These are phyloP conservation scores for Lasius platythorax DNA, from an alignment of 2,888 invertebrate genomes.

Conservation along the genomic window DNA sequence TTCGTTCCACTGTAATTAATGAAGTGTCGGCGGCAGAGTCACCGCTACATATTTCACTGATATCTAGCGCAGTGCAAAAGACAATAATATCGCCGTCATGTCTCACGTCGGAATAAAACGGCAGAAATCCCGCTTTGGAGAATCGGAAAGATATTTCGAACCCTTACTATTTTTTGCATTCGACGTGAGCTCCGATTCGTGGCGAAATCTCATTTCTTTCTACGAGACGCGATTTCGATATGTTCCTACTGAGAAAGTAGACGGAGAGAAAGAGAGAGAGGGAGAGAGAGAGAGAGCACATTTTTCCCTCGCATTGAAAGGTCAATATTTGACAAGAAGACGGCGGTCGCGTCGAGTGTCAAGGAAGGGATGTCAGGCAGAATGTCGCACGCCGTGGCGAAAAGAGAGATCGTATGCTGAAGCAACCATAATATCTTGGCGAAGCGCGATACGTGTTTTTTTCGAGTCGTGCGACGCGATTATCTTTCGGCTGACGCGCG, in stretches of 20 bases:
- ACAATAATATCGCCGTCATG: conserved; percentile 42
- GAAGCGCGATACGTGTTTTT: conserved; percentile 40
- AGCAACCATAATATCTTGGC: conserved; percentile 11
- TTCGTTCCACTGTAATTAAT: conserved; percentile 37
- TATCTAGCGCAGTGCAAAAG: conserved; percentile 3
- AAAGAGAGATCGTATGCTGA: conserved; percentile 23
- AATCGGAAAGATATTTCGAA: conserved; percentile 2
- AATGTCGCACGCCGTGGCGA: conserved; percentile 39
- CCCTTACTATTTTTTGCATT: conserved; percentile 49
- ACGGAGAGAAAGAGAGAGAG: not conserved
- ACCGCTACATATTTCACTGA: conserved; percentile 51
- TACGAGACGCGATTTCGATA: conserved; percentile 53
- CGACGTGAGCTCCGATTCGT: conserved; percentile 40
- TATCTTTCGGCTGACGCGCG: conserved; percentile 66
- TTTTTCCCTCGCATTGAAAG: conserved; percentile 49
- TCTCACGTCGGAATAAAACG: conserved; percentile 31
- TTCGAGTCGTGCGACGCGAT: conserved; percentile 21
- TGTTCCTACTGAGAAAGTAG: conserved; percentile 14
- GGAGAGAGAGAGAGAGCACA: conserved; percentile 4
- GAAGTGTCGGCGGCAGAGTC: conserved; percentile 32
- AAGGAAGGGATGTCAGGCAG: conserved; percentile 24
- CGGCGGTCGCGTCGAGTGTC: conserved; percentile 6
- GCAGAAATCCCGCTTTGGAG: not conserved
- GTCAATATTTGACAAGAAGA: conserved; percentile 65
- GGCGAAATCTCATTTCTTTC: conserved; percentile 60